phyloP scores from a whole-genome alignment of 2,797 vertebrate species.

The Anabas testudineus region DNA sequence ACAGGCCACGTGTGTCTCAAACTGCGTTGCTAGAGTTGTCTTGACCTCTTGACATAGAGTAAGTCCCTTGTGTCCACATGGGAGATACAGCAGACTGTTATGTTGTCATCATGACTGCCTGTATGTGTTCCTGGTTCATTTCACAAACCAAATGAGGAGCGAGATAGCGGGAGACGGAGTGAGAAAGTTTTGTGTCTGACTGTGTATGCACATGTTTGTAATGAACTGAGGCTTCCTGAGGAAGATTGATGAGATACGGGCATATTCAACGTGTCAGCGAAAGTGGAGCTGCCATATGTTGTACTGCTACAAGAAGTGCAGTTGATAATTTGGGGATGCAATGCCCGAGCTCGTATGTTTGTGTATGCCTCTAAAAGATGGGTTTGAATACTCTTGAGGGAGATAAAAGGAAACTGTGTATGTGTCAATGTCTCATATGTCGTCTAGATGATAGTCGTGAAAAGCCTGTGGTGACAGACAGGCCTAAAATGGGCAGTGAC shows the following conservation, averaged over 20 bases:
- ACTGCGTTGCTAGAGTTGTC: slow-evolving; percentile 57
- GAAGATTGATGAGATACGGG: slow-evolving; percentile 63
- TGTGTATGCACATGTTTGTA: slow-evolving; percentile 34
- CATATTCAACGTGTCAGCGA: slow-evolving; percentile 50
- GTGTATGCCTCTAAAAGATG: slow-evolving; percentile 19
- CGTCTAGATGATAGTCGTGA: slow-evolving; percentile 37
- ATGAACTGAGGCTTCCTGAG: slow-evolving; percentile 25
- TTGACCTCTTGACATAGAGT: slow-evolving; percentile 68
- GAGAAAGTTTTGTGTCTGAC: slow-evolving; percentile 27
- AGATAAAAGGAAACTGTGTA: slow-evolving; percentile 41
- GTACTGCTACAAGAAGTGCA: slow-evolving; percentile 15
- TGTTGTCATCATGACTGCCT: slow-evolving; percentile 41
- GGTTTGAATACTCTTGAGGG: slow-evolving; percentile 26
- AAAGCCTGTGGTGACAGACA: slow-evolving; percentile 77
- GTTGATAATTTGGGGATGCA: slow-evolving; percentile 15
- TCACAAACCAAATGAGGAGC: slow-evolving; percentile 52
- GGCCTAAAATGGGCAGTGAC: slow-evolving; percentile 70
- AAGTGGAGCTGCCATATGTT: slow-evolving; percentile 58
- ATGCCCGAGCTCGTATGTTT: slow-evolving; percentile 27
- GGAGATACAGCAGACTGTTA: slow-evolving; percentile 57
- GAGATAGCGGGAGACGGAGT: slow-evolving; percentile 43
- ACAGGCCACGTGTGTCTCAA: slow-evolving; percentile 45
- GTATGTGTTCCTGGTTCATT: slow-evolving; percentile 38
- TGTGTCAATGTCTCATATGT: slow-evolving; percentile 34
- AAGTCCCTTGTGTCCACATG: slow-evolving; percentile 51